Evolutionary conservation across 2,888 invertebrate genomes (phyloP).

Genomic region (Agrochola lota): DNA sequence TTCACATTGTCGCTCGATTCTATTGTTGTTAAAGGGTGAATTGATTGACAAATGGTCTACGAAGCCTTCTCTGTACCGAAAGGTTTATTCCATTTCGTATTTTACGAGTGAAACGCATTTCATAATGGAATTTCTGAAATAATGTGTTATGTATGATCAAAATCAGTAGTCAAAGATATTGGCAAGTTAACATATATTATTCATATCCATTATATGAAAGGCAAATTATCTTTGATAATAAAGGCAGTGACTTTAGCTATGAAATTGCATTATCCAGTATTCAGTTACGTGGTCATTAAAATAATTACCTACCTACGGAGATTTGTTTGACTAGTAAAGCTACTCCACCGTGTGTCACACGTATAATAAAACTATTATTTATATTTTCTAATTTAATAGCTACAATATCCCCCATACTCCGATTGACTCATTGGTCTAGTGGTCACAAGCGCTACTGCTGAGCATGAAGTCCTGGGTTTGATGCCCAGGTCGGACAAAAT

Average conservation of each 20-base stretch:
- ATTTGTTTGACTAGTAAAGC: background rate
- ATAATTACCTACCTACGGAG: background rate
- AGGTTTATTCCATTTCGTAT: constrained; percentile 1
- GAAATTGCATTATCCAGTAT: background rate
- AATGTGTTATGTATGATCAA: too few relatives aligned
- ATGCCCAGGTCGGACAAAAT: too few relatives aligned
- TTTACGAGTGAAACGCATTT: background rate
- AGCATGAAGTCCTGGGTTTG: too few relatives aligned
- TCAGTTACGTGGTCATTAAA: background rate
- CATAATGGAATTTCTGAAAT: background rate
- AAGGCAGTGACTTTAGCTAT: background rate
- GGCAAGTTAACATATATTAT: background rate
- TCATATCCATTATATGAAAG: background rate
- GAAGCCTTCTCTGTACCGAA: background rate
- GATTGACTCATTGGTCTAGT: too few relatives aligned
- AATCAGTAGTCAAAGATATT: constrained; percentile 5
- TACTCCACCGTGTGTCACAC: background rate
- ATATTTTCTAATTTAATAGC: background rate
- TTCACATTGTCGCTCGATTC: constrained; percentile 46
- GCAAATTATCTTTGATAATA: background rate
- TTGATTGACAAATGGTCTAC: constrained; percentile 29
- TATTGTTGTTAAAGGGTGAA: constrained; percentile 30
- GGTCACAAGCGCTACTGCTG: too few relatives aligned
- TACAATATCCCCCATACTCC: background rate
- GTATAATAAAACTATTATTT: background rate